Percentiles rank a stretch among this genome's conserved stretches.
phyloP scores from a whole-genome alignment of 2,113 vertebrate species.

The Eolophus roseicapilla region DNA sequence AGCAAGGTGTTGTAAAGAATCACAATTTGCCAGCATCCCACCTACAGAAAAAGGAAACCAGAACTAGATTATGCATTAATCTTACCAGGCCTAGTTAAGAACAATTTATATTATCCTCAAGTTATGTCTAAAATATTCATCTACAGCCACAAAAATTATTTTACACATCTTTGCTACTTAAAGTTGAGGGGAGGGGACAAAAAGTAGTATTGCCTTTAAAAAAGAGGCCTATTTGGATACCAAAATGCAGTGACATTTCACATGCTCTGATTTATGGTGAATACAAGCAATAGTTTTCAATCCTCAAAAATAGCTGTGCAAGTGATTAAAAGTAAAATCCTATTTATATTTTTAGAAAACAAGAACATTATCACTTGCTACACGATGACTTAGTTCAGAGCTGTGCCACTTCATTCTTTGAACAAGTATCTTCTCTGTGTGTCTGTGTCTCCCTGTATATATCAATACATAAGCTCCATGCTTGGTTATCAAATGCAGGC shows the following conservation, averaged over 20 bases:
- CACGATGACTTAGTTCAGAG: not conserved
- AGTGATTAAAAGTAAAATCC: not conserved
- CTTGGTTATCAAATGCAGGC: conserved; percentile 39
- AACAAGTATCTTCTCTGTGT: conserved; percentile 15
- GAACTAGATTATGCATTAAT: not conserved
- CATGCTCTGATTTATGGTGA: not conserved
- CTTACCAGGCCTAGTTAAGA: not conserved
- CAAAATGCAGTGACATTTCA: not conserved
- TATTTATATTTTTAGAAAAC: not conserved
- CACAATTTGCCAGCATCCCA: not conserved
- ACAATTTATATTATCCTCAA: not conserved
- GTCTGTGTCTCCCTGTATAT: conserved; percentile 19
- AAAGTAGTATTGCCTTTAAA: not conserved
- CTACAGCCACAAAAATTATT: not conserved
- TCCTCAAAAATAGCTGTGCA: not conserved
- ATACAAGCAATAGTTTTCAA: not conserved
- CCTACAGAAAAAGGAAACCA: not conserved
- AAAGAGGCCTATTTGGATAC: not conserved
- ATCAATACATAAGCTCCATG: conserved; percentile 40
- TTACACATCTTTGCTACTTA: not conserved
- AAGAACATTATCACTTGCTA: conserved; percentile 10
- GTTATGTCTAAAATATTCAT: not conserved
- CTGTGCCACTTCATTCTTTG: conserved; percentile 20
- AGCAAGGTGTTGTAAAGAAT: not conserved
- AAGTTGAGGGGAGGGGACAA: not conserved